Percentiles rank a stretch among this genome's conserved stretches.
Conservation (phyloP, 2,797 vertebrate genomes). For the Malurus leucopterus region DNA sequence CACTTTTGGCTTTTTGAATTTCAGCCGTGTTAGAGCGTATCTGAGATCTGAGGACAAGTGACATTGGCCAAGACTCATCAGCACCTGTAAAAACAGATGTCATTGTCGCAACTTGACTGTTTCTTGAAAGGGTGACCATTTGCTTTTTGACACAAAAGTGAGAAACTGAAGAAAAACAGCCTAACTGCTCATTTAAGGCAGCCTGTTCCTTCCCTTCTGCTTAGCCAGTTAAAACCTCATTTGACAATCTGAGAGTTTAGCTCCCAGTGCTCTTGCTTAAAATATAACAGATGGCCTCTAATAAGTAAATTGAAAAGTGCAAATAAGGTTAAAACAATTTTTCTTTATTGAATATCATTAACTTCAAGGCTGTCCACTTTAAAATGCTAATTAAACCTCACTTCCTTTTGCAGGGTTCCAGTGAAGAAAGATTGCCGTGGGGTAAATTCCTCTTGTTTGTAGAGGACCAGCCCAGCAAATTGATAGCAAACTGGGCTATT, state of each 20-base stretch:
- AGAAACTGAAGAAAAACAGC: conserved; percentile 45
- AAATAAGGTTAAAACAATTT: conserved; percentile 75
- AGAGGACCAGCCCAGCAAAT: conserved; percentile 36
- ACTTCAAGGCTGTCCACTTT: conserved; percentile 71
- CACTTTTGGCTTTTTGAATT: not conserved
- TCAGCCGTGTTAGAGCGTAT: not conserved
- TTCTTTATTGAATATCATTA: conserved; percentile 74
- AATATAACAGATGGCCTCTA: conserved; percentile 74
- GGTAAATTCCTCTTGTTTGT: conserved; percentile 52
- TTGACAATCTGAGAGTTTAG: conserved; percentile 54
- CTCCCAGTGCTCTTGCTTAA: conserved; percentile 60
- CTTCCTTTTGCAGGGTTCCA: conserved; percentile 50
- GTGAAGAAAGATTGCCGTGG: conserved; percentile 47
- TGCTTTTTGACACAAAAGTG: conserved; percentile 52
- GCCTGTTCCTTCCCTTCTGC: conserved; percentile 45
- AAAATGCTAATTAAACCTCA: conserved; percentile 70
- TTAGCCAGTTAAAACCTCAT: conserved; percentile 54
- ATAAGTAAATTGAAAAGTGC: conserved; percentile 75
- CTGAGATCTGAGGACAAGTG: conserved; percentile 28
- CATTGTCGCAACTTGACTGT: not conserved
- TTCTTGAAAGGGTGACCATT: conserved; percentile 38
- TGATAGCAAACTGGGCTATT: not conserved
- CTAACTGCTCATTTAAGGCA: conserved; percentile 59
- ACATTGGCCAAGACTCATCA: conserved; percentile 27
- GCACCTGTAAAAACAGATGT: conserved; percentile 40